Evolutionary conservation across 2,113 vertebrate genomes (phyloP), one percentile per base, ranked within the genome.

Genomic region (Ia io): DNA sequence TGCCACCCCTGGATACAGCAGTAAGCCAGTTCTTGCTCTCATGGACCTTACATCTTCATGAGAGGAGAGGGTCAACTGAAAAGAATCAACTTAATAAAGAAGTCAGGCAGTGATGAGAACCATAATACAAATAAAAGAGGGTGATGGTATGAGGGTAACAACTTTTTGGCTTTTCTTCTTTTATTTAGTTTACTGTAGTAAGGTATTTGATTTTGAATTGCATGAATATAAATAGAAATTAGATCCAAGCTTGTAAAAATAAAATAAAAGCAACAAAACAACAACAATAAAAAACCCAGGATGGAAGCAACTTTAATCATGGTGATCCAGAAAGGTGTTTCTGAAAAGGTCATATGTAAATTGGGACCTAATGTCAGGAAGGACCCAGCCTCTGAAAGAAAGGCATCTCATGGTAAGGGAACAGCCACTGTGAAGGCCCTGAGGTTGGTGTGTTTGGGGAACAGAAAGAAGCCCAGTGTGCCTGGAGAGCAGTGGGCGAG

Each of bases 191-290:
- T 91, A 83, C 74, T 97, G 95, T 95, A 96, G 93, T 95, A 94
- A 95, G 95, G 49, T 95, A 97, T 88, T 98, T 95, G 79, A 90
- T 96, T 93, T 97, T 95, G 94, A 71, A 98, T 85, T 49, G 25
- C 97, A 91, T 97, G 97, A 95, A 92, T 96, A 73, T 98, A 98
- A 98, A 98, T 93, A 97, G 97, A 97, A 96, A 96, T 97, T 96
- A 97, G 98, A 98, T 97, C 95, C 96, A 97, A 98, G 98, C 98
- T 97, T 97, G 96, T 28, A 28, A 74, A 47, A 94, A 96, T 96
- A 90, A 98, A 97, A n/a, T 74, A 44, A 74, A 74, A 47, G 14
- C 71, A 74, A 30, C 71, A 53, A 22, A 73, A 78, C 32, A 35
- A 35, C 18, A 47, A 40, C 9, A 86, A 47, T 59, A 59, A 70